Evolutionary conservation across 2,113 vertebrate species (phyloP), one percentile per base, ranked within the genome.

Genomic region (Nothobranchius kuhntae): DNA sequence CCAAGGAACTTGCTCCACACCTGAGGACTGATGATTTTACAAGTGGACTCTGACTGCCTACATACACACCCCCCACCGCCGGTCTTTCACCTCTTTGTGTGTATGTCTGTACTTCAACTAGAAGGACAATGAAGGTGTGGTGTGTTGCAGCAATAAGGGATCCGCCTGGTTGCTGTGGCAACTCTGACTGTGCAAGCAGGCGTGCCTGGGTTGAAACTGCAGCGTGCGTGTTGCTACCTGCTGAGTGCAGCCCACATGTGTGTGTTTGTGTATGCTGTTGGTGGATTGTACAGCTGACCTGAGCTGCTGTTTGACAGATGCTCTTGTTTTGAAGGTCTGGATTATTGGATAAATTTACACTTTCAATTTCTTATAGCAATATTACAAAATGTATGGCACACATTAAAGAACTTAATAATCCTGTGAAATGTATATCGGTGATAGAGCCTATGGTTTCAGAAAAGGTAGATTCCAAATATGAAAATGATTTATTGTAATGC

Each of bases 31-130:
- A 12, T n/a, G 53, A 24, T 13, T 77, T 75, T 76, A 68, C 60
- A 68, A 81, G 66, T 4, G 66, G 71, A 80, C 81, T 83, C 74
- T 86, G 58, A 78, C 64, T 30, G 54, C 68, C 53, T n/a, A 10
- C 47, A 66, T 38, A 48, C 68, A 68, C 64, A 30, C 21, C 21
- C 21, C 21, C 35, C 54, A 45, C 59, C 53, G n/a, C 60, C 61
- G 45, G 59, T 58, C 2, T 69, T 21, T 3, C 12, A 11, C 50
- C 15, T 66, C 24, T 63, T 11, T 40, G 9, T 60, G 13, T 48
- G 6, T 56, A 7, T 53, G 13, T 52, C 6, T 77, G 40, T 1
- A 50, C 57, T 58, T 47, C 21, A 67, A 14, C 30, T 51, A 40
- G 38, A 40, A 38, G 63, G 35, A 59, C 47, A 0, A 44, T n/a